Percentiles rank a stretch among this genome's conserved stretches.
These are phyloP conservation scores for Limanda limanda DNA, from an alignment of 2,113 vertebrate genomes.

Conservation along the genomic window DNA sequence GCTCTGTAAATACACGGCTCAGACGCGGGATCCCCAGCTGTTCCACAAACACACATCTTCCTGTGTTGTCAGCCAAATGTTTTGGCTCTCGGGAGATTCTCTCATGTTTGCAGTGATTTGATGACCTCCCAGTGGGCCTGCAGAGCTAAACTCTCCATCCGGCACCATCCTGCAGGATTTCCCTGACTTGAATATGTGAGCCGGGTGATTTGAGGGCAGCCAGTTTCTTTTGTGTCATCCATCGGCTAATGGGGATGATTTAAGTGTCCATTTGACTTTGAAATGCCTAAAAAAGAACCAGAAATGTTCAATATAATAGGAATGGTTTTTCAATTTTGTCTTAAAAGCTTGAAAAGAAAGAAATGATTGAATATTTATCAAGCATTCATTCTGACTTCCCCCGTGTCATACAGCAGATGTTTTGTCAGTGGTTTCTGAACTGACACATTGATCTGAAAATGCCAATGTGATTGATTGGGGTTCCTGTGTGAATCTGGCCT, in stretches of 20 bases:
- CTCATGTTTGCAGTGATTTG: slow-evolving; percentile 39
- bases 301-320: too few relatives aligned
- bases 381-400: too few relatives aligned
- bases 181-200: slow-evolving; percentile 2
- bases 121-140: slow-evolving; percentile 29
- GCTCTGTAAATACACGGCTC: slow-evolving; percentile 51
- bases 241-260: not conserved
- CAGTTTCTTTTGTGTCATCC: not conserved
- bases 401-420: too few relatives aligned
- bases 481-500: not conserved
- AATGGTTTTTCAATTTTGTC: not conserved
- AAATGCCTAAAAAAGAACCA: not conserved
- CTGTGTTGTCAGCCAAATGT: slow-evolving; percentile 31
- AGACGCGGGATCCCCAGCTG: slow-evolving; percentile 45
- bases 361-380: too few relatives aligned
- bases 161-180: not conserved
- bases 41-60: slow-evolving; percentile 28
- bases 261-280: not conserved
- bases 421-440: too few relatives aligned
- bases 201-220: not conserved
- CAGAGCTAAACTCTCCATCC: not conserved
- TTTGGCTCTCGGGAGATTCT: slow-evolving; percentile 54
- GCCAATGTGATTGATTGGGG: not conserved
- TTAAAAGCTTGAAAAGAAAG: not conserved
- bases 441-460: too few relatives aligned